Base-by-base conservation (phyloP, 64 coral and sea anemone species). In the Hydrozoanthus tunicans region DNA sequence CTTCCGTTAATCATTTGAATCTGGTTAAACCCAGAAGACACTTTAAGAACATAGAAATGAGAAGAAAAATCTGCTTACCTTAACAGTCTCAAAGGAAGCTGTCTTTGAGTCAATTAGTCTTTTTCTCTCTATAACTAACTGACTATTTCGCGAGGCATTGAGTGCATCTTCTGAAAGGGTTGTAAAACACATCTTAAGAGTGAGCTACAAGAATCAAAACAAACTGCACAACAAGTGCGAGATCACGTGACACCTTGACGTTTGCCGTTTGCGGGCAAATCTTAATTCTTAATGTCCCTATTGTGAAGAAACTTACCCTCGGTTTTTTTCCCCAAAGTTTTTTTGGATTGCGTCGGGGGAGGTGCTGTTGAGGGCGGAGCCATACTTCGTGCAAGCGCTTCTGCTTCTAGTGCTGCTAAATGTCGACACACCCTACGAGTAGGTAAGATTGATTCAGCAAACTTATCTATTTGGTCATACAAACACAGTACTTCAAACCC, bases 291-390 rank as follows among this genome's bases (percentile, higher is more conserved):
- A 60, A 81, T 61, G 1, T 6, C 56, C 7, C 14, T 56, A 11
- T 53, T n/a, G 15, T n/a, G 6, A 26, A 15, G 10, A 7, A 7
- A 60, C 73, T 53, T 76, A 75, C 56, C 90, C 5, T 83, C 23
- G 12, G 67, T 83, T 90, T 84, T 94, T 70, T 65, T 90, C 64
- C 70, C 58, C 51, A 58, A 77, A 15, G 79, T 85, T 79, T 77
- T 90, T 58, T 90, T 90, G 23, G 67, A 63, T 58, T 83, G 70
- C 54, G 86, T 77, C 4, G 56, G 61, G 24, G 92, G 56, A 1
- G 62, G 86, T 11, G 56, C 53, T 56, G 79, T 81, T 11, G 59
- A 57, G 1, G 74, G 53, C 6, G 86, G 86, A 14, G 64, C 61
- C n/a, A 90, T 71, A 26, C 51, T 64, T 65, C 60, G 5, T 8